A percentile compares a stretch with the other conserved stretches of the same genome.
Conservation (phyloP, 1,140 invertebrate species). For the Hylyphantes graminicola region DNA sequence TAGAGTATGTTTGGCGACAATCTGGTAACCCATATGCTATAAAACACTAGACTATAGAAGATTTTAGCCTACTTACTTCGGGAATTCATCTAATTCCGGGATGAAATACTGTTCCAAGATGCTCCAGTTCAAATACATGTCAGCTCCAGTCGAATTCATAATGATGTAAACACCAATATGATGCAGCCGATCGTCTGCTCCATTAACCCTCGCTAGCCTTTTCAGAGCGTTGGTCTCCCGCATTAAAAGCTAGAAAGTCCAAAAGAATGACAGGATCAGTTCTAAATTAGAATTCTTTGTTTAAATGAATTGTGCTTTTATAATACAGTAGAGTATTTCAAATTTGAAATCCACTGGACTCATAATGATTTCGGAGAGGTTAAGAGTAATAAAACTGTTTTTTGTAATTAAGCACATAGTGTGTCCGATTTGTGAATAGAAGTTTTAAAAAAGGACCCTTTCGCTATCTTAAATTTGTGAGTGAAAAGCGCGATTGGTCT, state of each 20-base stretch:
- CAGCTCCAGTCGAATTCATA: constrained; percentile 18
- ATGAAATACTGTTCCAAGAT: constrained; percentile 53
- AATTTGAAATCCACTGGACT: too few relatives aligned
- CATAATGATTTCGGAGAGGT: too few relatives aligned
- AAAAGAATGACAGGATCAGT: background rate
- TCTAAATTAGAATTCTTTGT: background rate
- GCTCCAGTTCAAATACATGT: constrained; percentile 32
- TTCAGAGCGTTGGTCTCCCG: constrained; percentile 18
- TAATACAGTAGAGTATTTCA: too few relatives aligned
- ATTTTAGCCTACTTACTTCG: constrained; percentile 13
- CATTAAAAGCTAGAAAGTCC: constrained; percentile 21
- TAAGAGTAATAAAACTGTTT: too few relatives aligned
- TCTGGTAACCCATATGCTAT: too few relatives aligned
- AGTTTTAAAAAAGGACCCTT: too few relatives aligned
- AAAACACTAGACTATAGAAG: background rate
- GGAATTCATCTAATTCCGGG: constrained; percentile 34
- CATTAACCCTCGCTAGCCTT: constrained; percentile 12
- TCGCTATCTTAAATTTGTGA: too few relatives aligned
- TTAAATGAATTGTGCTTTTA: too few relatives aligned
- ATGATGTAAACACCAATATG: constrained; percentile 52
- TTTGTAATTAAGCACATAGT: too few relatives aligned
- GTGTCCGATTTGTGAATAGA: too few relatives aligned
- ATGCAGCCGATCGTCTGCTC: constrained; percentile 40
- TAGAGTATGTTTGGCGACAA: too few relatives aligned
- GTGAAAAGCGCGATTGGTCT: too few relatives aligned